These are phyloP conservation scores for Dryocosmus kuriphilus DNA, from an alignment of 2,888 invertebrate genomes.

Conservation along the genomic window DNA sequence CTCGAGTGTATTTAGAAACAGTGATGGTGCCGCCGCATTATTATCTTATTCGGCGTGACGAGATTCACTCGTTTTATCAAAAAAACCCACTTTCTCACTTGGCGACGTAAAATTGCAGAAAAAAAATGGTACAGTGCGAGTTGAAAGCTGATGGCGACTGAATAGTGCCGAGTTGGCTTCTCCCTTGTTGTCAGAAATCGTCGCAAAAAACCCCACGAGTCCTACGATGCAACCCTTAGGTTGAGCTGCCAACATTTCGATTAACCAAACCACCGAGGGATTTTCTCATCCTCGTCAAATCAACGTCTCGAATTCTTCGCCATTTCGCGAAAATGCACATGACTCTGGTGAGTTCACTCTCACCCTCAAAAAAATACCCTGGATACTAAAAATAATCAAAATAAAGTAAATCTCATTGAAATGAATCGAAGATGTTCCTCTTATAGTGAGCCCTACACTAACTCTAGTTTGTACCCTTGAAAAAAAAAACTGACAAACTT, in stretches of 20 bases:
- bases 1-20: slow-evolving; percentile 46
- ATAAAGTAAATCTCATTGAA: background rate
- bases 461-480: background rate
- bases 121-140: slow-evolving; percentile 11
- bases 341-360: slow-evolving; percentile 15
- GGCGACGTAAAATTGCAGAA: background rate
- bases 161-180: background rate
- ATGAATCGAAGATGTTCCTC: background rate
- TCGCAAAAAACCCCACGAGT: background rate
- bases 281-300: background rate
- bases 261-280: background rate
- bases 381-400: background rate
- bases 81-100: background rate
- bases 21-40: slow-evolving; percentile 30
- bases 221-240: slow-evolving; percentile 8
- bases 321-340: slow-evolving; percentile 35
- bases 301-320: slow-evolving; percentile 8
- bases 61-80: slow-evolving; percentile 30
- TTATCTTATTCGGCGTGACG: slow-evolving; percentile 18
- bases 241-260: background rate
- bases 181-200: background rate
- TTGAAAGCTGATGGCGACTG: background rate
- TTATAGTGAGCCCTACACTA: background rate
- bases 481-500: background rate
- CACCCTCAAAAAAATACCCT: background rate